phyloP scores from a whole-genome alignment of 1,140 invertebrate species.

The Cotesia chilonis region DNA sequence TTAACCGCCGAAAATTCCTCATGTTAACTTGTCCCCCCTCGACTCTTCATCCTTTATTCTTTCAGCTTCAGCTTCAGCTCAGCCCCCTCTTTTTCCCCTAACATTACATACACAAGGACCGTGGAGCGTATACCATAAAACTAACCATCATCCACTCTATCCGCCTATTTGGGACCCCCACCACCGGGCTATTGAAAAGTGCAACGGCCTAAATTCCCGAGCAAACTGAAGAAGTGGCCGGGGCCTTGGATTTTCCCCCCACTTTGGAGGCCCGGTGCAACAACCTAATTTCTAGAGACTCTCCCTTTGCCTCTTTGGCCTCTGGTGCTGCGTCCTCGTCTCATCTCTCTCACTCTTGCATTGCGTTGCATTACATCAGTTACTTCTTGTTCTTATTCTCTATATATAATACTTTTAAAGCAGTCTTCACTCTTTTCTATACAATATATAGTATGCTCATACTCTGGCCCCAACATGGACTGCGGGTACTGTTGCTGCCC shows the following conservation, averaged over 20 bases:
- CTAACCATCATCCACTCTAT: conserved; percentile 40
- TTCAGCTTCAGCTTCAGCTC: conserved; percentile 24
- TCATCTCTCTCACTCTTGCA: conserved; percentile 34
- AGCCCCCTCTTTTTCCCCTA: conserved; percentile 41
- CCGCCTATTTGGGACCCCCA: conserved; percentile 53
- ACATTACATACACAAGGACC: conserved; percentile 21
- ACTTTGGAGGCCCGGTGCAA: conserved; percentile 59
- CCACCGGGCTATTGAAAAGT: conserved; percentile 60
- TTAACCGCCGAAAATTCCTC: background rate
- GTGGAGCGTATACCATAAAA: background rate
- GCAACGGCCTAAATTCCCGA: conserved; percentile 65
- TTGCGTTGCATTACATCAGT: background rate
- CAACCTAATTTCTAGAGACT: conserved; percentile 67
- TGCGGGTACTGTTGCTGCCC: background rate
- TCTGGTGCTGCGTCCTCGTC: conserved; percentile 24
- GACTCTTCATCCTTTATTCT: conserved; percentile 9
- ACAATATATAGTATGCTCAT: background rate
- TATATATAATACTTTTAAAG: conserved; percentile 29
- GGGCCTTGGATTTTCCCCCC: conserved; percentile 62
- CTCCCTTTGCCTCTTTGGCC: conserved; percentile 45
- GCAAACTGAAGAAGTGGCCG: conserved; percentile 54
- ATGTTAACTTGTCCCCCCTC: conserved; percentile 26
- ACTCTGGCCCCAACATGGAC: background rate
- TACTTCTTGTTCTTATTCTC: background rate
- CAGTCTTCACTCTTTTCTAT: conserved; percentile 21